phyloP scores from a whole-genome alignment of 2,888 invertebrate genomes.

The Trissolcus japonicus region DNA sequence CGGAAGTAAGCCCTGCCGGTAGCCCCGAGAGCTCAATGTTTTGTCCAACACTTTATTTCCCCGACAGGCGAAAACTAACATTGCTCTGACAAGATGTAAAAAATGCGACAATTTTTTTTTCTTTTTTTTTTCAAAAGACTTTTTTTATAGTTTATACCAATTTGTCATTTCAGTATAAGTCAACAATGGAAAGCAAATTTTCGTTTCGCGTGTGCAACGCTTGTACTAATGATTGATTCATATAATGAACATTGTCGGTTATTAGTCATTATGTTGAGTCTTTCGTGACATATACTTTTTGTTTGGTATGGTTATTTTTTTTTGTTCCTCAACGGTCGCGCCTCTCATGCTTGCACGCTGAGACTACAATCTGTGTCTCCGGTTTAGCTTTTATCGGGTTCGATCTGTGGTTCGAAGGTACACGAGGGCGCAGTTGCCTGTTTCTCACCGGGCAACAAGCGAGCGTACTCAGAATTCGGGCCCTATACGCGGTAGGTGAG shows the following conservation, averaged over 20 bases:
- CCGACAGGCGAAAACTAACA: constrained; percentile 5
- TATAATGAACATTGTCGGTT: constrained; percentile 25
- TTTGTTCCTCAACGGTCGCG: constrained; percentile 14
- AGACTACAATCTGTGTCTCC: constrained; percentile 51
- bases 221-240: constrained; percentile 28
- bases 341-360: constrained; percentile 48
- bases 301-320: constrained; percentile 13
- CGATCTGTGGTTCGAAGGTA: constrained; percentile 61
- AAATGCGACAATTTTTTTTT: no score
- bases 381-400: constrained; percentile 57
- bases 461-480: constrained; percentile 55
- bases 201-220: constrained; percentile 23
- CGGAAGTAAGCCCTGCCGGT: constrained; percentile 56
- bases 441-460: constrained; percentile 51
- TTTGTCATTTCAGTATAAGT: no score
- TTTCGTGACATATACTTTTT: constrained; percentile 25
- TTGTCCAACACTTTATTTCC: constrained; percentile 48
- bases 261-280: constrained; percentile 26
- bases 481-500: constrained; percentile 49
- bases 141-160: no score
- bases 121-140: no score
- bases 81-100: no score
- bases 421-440: constrained; percentile 48
- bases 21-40: constrained; percentile 34
- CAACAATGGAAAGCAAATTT: background rate